Evolutionary conservation across 1,140 invertebrate species (phyloP).

Genomic region (Carcinoscorpius rotundicauda): DNA sequence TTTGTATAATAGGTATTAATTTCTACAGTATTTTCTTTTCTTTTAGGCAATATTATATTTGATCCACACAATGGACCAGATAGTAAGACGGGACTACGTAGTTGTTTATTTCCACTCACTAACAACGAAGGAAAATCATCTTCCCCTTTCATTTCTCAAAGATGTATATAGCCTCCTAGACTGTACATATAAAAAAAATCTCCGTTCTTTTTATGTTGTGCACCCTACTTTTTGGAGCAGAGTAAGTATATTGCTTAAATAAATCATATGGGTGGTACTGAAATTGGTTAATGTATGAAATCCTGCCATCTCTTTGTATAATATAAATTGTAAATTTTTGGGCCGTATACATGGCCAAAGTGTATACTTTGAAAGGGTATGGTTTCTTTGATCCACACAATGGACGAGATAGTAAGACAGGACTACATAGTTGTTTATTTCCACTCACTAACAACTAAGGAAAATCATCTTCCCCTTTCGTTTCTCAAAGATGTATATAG

Average conservation of each 20-base stretch:
- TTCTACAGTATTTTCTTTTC: constrained; percentile 19
- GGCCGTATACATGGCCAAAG: too few relatives aligned
- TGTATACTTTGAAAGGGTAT: too few relatives aligned
- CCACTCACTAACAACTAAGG: constrained; percentile 81
- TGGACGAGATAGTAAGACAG: constrained; percentile 92
- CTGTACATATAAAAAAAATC: constrained; percentile 99
- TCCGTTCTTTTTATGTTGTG: constrained; percentile 94
- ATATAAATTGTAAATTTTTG: too few relatives aligned
- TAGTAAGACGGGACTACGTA: constrained; percentile 93
- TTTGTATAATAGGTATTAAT: background rate
- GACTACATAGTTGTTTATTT: constrained; percentile 98
- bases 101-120: constrained; percentile 97
- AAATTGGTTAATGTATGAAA: too few relatives aligned
- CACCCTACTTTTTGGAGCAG: constrained; percentile 96
- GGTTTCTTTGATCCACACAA: constrained; percentile 73
- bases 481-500: constrained; percentile 96
- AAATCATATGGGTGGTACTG: too few relatives aligned
- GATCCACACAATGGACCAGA: constrained; percentile 84
- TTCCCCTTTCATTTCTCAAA: constrained; percentile 83
- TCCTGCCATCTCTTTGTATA: too few relatives aligned
- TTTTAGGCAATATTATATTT: constrained; percentile 78
- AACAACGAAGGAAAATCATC: constrained; percentile 83
- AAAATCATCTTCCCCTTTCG: constrained; percentile 85
- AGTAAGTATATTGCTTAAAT: constrained; percentile 37
- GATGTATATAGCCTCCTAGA: constrained; percentile 95